phyloP scores from a whole-genome alignment of 2,113 vertebrate genomes.

The Pyrgilauda ruficollis region DNA sequence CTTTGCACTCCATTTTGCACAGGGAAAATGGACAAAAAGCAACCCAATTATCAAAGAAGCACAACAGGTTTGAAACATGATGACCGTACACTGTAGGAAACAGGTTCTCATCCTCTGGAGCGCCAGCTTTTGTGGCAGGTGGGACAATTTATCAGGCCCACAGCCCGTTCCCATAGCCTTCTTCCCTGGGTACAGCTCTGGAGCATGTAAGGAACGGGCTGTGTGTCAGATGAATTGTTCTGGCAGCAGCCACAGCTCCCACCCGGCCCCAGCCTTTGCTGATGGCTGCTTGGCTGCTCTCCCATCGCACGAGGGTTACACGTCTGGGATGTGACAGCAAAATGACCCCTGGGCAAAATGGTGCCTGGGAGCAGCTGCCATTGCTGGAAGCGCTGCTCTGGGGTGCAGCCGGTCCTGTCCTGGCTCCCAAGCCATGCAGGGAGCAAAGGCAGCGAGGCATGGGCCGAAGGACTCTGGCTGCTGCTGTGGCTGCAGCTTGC shows the following conservation, averaged over 20 bases:
- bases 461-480: too few relatives aligned
- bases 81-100: not conserved
- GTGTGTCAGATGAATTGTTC: not conserved
- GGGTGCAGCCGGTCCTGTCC: not conserved
- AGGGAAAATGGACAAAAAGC: not conserved
- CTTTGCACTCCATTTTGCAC: rapidly evolving
- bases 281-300: conserved; percentile 33
- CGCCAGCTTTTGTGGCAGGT: not conserved
- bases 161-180: not conserved
- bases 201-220: not conserved
- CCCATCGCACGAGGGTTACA: not conserved
- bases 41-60: not conserved
- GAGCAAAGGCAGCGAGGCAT: not conserved
- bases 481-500: not conserved
- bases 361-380: conserved; percentile 41
- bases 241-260: conserved; percentile 23
- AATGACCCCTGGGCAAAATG: conserved; percentile 9
- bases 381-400: rapidly evolving
- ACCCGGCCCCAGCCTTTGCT: conserved; percentile 7
- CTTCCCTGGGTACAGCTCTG: not conserved
- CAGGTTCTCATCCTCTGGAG: not conserved
- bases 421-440: not conserved
- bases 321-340: conserved; percentile 1
- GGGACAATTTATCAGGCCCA: not conserved
- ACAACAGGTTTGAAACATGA: not conserved